Percentiles rank a stretch among this genome's conserved stretches.
These are phyloP conservation scores for Enteromius radiatus DNA, from an alignment of 2,797 vertebrate genomes.

Conservation along the genomic window DNA sequence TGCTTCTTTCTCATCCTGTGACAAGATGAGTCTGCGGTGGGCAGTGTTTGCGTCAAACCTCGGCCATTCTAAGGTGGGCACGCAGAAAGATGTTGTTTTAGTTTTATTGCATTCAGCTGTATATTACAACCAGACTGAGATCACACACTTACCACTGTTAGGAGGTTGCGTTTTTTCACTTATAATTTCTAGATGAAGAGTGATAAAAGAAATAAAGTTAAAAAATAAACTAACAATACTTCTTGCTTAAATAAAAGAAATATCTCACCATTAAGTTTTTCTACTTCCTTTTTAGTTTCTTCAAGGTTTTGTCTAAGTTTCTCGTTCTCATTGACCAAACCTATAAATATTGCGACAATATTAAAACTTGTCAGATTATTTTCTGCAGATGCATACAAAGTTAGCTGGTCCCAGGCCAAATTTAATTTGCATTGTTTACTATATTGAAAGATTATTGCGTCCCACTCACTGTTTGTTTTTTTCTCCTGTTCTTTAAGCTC, in stretches of 20 bases:
- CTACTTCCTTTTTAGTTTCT: neutral
- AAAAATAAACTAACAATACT: neutral
- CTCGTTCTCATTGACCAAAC: neutral
- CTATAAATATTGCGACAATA: constrained; percentile 23
- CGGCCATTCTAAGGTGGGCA: constrained; percentile 50
- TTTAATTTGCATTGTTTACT: neutral
- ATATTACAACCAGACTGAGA: constrained; percentile 4
- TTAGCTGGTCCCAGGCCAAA: neutral
- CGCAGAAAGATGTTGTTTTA: neutral
- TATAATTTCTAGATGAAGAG: neutral
- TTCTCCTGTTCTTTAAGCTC: constrained; percentile 22
- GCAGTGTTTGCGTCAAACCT: constrained; percentile 63
- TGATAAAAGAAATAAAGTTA: neutral
- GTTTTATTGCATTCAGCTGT: neutral
- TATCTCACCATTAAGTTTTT: neutral
- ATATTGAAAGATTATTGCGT: neutral
- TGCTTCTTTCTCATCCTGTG: constrained; percentile 42
- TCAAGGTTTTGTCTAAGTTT: neutral
- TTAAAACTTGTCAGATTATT: neutral
- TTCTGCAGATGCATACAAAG: neutral
- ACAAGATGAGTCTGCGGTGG: constrained; percentile 59
- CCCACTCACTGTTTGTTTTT: constrained; percentile 10
- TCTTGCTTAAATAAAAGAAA: neutral
- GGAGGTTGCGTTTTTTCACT: neutral
- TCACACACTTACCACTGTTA: constrained; percentile 7